These are phyloP conservation scores for Phenacoccus solenopsis DNA, from an alignment of 1,140 invertebrate genomes.

Conservation along the genomic window DNA sequence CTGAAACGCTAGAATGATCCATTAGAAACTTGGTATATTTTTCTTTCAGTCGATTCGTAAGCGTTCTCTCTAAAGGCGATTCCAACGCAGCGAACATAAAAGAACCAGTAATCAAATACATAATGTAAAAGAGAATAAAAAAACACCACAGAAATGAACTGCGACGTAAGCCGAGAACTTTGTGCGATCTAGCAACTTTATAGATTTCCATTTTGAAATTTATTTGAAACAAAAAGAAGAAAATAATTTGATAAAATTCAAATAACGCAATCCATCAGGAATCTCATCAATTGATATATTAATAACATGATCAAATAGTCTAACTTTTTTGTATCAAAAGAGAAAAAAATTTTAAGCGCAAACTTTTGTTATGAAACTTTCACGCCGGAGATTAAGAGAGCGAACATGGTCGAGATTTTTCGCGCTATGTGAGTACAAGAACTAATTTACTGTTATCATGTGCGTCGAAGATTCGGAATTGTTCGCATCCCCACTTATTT, in stretches of 20 bases:
- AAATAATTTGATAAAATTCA: neutral
- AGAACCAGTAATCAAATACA: slow-evolving; percentile 45
- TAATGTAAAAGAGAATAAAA: slow-evolving; percentile 24
- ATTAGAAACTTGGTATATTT: slow-evolving; percentile 44
- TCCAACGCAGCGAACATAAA: slow-evolving; percentile 59
- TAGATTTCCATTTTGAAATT: neutral
- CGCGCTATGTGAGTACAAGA: neutral
- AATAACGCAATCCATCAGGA: neutral
- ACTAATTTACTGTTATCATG: neutral
- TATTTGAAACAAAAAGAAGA: neutral
- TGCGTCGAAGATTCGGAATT: neutral
- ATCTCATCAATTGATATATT: neutral
- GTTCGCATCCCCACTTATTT: neutral
- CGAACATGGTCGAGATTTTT: neutral
- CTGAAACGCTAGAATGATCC: slow-evolving; percentile 44
- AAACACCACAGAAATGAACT: slow-evolving; percentile 37
- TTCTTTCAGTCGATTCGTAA: slow-evolving; percentile 40
- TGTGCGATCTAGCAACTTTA: slow-evolving; percentile 19
- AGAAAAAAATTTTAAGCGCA: too few species aligned
- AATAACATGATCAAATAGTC: too few species aligned
- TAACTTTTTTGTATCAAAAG: too few species aligned
- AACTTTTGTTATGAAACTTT: neutral
- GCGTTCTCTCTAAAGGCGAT: slow-evolving; percentile 45
- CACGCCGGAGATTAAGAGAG: neutral
- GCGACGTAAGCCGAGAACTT: slow-evolving; percentile 34